Conservation (phyloP, 1,140 invertebrate genomes). For the Pogonomyrmex californicus region DNA sequence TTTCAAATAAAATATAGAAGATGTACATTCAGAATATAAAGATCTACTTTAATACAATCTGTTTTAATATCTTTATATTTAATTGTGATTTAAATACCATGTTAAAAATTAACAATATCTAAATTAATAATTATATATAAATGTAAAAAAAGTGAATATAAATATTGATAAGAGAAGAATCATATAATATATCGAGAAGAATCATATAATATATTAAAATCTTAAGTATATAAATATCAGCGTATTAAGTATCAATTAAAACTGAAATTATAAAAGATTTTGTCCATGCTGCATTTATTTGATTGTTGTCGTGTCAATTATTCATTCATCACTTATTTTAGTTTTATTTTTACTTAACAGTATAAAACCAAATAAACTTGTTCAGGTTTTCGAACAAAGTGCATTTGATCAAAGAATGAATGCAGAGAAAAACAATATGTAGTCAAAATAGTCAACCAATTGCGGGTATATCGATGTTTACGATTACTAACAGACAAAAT, state of each 20-base stretch:
- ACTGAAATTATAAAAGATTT: neutral
- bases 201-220: neutral
- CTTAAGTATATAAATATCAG: neutral
- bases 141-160: neutral
- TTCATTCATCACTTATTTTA: conserved; percentile 35
- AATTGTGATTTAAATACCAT: neutral
- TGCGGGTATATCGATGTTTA: conserved; percentile 1
- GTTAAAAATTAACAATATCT: neutral
- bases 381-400: neutral
- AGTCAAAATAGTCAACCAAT: neutral
- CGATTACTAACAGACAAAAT: conserved; percentile 6
- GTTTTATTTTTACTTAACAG: conserved; percentile 51
- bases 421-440: neutral
- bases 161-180: neutral
- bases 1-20: neutral
- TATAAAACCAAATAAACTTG: neutral
- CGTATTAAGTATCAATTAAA: conserved; percentile 1
- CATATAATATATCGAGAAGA: neutral
- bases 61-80: neutral
- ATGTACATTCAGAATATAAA: neutral
- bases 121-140: neutral
- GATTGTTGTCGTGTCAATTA: conserved; percentile 32
- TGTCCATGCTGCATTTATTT: conserved; percentile 50
- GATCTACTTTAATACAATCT: neutral
- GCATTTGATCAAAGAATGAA: conserved; percentile 7